These are phyloP conservation scores for Polymixis lichenea DNA, from an alignment of 2,888 invertebrate genomes.

Conservation along the genomic window DNA sequence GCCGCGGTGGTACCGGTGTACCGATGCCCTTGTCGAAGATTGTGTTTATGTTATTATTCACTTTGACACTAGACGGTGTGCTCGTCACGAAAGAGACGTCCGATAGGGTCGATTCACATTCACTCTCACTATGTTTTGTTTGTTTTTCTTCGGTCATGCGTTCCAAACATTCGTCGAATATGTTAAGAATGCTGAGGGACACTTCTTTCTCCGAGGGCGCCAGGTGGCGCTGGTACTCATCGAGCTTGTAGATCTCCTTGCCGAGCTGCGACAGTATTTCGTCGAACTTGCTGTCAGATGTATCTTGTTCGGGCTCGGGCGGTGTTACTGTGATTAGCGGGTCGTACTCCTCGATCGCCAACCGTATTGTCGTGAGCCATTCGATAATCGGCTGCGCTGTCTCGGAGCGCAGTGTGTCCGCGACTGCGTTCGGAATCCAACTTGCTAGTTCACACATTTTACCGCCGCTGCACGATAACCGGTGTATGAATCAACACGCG, in stretches of 20 bases:
- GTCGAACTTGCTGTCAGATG: slow-evolving; percentile 83
- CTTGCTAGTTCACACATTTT: slow-evolving; percentile 86
- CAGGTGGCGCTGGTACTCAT: slow-evolving; percentile 84
- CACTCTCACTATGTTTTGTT: slow-evolving; percentile 76
- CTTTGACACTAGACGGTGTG: slow-evolving; percentile 77
- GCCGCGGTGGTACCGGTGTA: slow-evolving; percentile 81
- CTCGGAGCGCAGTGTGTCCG: slow-evolving; percentile 84
- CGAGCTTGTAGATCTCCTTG: slow-evolving; percentile 87
- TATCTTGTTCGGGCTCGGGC: slow-evolving; percentile 71
- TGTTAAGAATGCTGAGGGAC: slow-evolving; percentile 85
- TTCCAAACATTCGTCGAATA: slow-evolving; percentile 88
- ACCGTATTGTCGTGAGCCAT: slow-evolving; percentile 84
- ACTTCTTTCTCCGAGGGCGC: slow-evolving; percentile 79
- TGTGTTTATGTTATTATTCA: slow-evolving; percentile 69
- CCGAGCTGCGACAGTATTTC: slow-evolving; percentile 88
- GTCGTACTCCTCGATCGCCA: slow-evolving; percentile 87
- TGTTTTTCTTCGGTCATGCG: slow-evolving; percentile 77
- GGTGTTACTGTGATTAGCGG: slow-evolving; percentile 79
- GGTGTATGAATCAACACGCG: slow-evolving; percentile 87
- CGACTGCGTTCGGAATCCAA: slow-evolving; percentile 89
- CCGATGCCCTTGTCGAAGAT: slow-evolving; percentile 74
- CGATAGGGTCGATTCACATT: slow-evolving; percentile 79
- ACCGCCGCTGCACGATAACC: slow-evolving; percentile 84
- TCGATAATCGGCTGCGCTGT: slow-evolving; percentile 84
- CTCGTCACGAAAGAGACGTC: slow-evolving; percentile 82